Percentiles rank a stretch among this genome's conserved stretches.
These are phyloP conservation scores for Eupsittula cactorum DNA, from an alignment of 2,113 vertebrate species.

Conservation along the genomic window DNA sequence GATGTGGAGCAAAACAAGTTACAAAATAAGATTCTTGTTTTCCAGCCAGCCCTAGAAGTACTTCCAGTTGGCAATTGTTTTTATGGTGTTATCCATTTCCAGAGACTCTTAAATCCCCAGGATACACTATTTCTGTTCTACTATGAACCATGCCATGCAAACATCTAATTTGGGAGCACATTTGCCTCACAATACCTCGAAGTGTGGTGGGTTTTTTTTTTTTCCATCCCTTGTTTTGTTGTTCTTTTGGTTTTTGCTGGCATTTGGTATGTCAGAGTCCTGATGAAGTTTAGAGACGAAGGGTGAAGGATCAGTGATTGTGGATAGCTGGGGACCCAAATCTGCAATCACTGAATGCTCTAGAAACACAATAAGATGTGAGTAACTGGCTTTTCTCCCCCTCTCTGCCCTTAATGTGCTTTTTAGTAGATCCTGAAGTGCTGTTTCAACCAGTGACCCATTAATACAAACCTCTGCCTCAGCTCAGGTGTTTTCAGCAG, in stretches of 20 bases:
- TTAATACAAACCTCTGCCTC: accelerated
- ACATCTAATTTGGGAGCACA: background rate
- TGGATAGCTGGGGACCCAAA: background rate
- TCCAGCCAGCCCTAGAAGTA: constrained; percentile 20
- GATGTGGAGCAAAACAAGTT: constrained; percentile 11
- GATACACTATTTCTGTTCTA: background rate
- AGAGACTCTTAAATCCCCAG: background rate
- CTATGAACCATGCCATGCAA: background rate
- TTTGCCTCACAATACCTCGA: background rate
- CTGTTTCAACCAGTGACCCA: background rate
- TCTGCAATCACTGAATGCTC: background rate
- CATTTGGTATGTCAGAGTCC: background rate
- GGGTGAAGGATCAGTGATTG: background rate
- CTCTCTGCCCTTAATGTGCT: background rate
- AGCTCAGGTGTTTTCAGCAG: accelerated
- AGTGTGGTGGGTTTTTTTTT: accelerated
- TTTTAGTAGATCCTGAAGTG: background rate
- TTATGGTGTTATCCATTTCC: background rate
- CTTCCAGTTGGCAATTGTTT: background rate
- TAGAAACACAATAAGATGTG: background rate
- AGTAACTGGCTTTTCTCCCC: background rate
- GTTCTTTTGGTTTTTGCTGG: background rate
- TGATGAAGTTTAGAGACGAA: background rate
- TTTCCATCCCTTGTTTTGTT: background rate
- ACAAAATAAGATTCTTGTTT: constrained; percentile 31